Evolutionary conservation across 2,113 vertebrate species (phyloP).

Genomic region (Falco punctatus): DNA sequence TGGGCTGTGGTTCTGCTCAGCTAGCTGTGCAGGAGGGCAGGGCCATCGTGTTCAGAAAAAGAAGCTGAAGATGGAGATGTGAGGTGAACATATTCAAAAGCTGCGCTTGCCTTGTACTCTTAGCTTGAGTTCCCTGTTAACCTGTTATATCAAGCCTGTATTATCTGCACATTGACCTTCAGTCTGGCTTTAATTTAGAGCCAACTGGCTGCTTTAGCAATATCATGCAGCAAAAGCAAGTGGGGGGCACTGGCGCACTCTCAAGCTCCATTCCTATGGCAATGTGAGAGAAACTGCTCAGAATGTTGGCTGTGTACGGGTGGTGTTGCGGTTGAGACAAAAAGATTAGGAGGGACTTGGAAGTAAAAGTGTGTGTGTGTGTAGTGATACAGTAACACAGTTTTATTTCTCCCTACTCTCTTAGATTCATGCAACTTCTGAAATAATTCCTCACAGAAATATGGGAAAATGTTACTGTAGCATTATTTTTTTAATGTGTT

Average conservation of each 20-base stretch:
- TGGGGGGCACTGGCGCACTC: accelerated
- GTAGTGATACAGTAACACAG: background rate
- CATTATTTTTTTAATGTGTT: background rate
- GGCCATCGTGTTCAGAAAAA: background rate
- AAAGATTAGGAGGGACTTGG: background rate
- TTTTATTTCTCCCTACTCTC: background rate
- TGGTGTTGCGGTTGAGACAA: background rate
- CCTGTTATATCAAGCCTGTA: accelerated
- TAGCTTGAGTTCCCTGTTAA: background rate
- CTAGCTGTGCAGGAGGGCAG: background rate
- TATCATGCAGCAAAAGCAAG: background rate
- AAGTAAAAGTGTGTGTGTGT: background rate
- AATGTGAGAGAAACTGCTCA: background rate
- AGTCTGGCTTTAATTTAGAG: background rate
- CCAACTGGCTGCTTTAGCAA: background rate
- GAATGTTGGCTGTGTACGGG: background rate
- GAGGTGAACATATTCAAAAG: background rate
- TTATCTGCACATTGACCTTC: accelerated
- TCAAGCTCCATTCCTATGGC: background rate
- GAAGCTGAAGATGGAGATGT: background rate
- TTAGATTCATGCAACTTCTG: background rate
- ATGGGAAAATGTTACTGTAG: background rate
- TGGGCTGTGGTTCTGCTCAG: background rate
- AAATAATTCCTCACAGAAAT: background rate
- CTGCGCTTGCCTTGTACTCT: background rate